Conservation (phyloP, 2,888 invertebrate genomes). For the Creontiades dilutus region DNA sequence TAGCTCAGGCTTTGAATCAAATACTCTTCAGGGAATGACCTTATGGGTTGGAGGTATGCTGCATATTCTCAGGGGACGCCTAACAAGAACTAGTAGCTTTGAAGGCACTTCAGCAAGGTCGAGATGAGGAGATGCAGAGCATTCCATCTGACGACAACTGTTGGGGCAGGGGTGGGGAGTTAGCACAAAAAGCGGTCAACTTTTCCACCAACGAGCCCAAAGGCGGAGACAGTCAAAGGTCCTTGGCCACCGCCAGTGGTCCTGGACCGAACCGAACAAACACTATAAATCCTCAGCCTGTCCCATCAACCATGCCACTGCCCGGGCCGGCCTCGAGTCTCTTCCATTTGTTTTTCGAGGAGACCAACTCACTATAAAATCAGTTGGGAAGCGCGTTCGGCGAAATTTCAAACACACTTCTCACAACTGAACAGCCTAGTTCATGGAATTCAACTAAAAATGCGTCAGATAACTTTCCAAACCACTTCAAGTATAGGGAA, state of each 20-base stretch:
- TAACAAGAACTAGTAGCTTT: no score
- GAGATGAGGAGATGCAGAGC: conserved; percentile 43
- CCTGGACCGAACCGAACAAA: conserved; percentile 46
- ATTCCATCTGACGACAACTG: conserved; percentile 18
- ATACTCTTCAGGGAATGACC: no score
- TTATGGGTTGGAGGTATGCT: no score
- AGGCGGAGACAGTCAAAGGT: conserved; percentile 46
- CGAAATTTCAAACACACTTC: conserved; percentile 5
- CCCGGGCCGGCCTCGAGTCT: neutral
- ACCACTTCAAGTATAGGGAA: no score
- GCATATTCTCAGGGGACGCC: no score
- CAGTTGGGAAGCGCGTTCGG: conserved; percentile 11
- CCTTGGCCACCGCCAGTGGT: conserved; percentile 51
- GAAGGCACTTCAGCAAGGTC: neutral
- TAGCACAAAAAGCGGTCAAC: conserved; percentile 42
- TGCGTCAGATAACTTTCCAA: no score
- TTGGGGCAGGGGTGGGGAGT: neutral
- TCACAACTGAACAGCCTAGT: neutral
- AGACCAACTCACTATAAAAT: neutral
- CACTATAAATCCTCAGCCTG: conserved; percentile 48
- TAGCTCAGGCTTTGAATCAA: no score
- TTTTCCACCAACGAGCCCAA: conserved; percentile 35
- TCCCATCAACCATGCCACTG: conserved; percentile 44
- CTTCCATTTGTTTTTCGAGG: conserved; percentile 27
- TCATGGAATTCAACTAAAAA: no score